Evolutionary conservation across 2,113 vertebrate species (phyloP).

Genomic region (Carassius auratus): DNA sequence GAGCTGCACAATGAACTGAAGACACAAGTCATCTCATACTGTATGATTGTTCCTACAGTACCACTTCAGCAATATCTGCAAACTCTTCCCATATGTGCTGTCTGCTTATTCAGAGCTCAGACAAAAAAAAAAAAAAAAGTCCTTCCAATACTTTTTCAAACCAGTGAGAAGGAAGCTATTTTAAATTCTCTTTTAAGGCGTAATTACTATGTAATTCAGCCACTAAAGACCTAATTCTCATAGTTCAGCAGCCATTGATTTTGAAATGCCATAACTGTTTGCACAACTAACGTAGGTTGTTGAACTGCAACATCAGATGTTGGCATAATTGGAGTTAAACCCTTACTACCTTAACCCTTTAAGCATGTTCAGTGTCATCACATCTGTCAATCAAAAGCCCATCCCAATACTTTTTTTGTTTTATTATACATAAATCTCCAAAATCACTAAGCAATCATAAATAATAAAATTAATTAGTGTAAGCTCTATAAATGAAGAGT

Average conservation of each 20-base stretch:
- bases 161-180: background rate
- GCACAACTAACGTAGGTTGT: background rate
- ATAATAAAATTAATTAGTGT: background rate
- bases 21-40: slow-evolving; percentile 59
- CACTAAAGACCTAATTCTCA: background rate
- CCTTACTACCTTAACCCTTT: background rate
- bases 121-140: slow-evolving; percentile 3
- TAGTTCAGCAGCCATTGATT: slow-evolving; percentile 12
- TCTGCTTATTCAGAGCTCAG: background rate
- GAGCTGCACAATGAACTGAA: slow-evolving; percentile 53
- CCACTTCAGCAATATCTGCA: slow-evolving; percentile 43
- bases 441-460: background rate
- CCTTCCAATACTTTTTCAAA: background rate
- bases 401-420: background rate
- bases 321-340: background rate
- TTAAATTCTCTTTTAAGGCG: slow-evolving; percentile 8
- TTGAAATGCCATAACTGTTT: slow-evolving; percentile 9
- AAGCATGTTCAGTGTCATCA: background rate
- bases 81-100: slow-evolving; percentile 25
- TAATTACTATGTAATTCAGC: background rate
- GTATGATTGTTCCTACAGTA: slow-evolving; percentile 53
- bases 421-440: background rate
- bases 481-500: background rate
- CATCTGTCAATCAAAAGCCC: background rate
- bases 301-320: slow-evolving; percentile 11